These are phyloP conservation scores for Theocolax elegans DNA, from an alignment of 1,140 invertebrate genomes.

Conservation along the genomic window DNA sequence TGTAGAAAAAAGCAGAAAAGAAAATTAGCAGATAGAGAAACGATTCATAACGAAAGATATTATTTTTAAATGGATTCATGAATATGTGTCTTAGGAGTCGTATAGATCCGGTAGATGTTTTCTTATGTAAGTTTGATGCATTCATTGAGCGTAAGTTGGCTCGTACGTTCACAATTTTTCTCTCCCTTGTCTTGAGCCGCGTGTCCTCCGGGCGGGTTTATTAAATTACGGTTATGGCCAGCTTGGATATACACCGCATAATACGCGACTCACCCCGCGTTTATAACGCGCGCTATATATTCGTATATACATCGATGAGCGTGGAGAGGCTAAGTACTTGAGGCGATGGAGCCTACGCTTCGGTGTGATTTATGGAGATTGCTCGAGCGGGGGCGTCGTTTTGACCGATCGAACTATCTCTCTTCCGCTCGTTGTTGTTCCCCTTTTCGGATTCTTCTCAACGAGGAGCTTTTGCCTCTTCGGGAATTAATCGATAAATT, in stretches of 20 bases:
- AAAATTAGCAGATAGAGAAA: too few relatives aligned
- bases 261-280: too few relatives aligned
- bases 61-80: too few relatives aligned
- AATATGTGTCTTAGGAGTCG: too few relatives aligned
- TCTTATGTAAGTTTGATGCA: constrained; percentile 19
- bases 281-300: neutral
- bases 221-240: constrained; percentile 37
- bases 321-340: constrained; percentile 14
- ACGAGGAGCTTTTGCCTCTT: neutral
- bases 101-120: too few relatives aligned
- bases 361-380: constrained; percentile 26
- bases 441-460: neutral
- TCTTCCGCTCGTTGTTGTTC: neutral
- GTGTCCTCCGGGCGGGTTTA: neutral
- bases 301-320: constrained; percentile 4
- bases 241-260: neutral
- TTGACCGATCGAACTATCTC: neutral
- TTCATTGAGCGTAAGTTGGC: neutral
- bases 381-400: neutral
- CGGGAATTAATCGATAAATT: constrained; percentile 9
- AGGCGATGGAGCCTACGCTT: neutral
- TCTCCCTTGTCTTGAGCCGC: constrained; percentile 1
- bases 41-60: too few relatives aligned
- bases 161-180: constrained; percentile 18
- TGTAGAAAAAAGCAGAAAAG: too few relatives aligned